Percentiles rank a stretch among this genome's conserved stretches.
These are phyloP conservation scores for Oxystoma pomonae DNA, from an alignment of 2,888 invertebrate genomes.

Conservation along the genomic window DNA sequence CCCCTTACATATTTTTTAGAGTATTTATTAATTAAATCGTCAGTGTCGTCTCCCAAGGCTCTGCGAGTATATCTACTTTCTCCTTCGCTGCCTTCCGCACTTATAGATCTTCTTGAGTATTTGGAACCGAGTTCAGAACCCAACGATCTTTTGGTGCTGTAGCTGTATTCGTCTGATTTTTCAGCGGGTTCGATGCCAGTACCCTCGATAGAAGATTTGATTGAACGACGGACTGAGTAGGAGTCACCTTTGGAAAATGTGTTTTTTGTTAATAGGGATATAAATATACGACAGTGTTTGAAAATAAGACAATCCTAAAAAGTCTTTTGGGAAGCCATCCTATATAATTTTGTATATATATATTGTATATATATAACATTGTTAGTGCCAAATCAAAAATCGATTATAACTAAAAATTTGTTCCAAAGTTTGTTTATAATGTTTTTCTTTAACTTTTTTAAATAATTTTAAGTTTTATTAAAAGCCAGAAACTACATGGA, in stretches of 20 bases:
- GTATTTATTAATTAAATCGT: slow-evolving; percentile 33
- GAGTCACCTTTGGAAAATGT: slow-evolving; percentile 28
- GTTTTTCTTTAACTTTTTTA: too few relatives aligned
- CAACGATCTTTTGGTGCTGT: slow-evolving; percentile 29
- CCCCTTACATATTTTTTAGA: slow-evolving; percentile 31
- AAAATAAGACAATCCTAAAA: too few relatives aligned
- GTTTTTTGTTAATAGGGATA: neutral
- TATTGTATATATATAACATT: too few relatives aligned
- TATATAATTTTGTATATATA: too few relatives aligned
- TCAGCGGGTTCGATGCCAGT: slow-evolving; percentile 32
- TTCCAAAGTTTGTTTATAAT: too few relatives aligned
- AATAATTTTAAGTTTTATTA: too few relatives aligned
- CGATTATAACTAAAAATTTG: too few relatives aligned
- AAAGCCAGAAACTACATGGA: too few relatives aligned
- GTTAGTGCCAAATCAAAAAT: too few relatives aligned
- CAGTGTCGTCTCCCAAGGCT: slow-evolving; percentile 28
- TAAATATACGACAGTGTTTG: too few relatives aligned
- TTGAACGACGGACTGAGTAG: slow-evolving; percentile 34
- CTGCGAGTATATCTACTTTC: slow-evolving; percentile 27
- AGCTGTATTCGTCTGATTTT: slow-evolving; percentile 27
- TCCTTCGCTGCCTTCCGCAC: slow-evolving; percentile 30
- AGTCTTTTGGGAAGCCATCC: too few relatives aligned
- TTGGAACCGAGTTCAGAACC: slow-evolving; percentile 33
- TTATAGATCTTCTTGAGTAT: slow-evolving; percentile 30
- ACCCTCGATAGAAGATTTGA: slow-evolving; percentile 34